A percentile compares a stretch with the other conserved stretches of the same genome.
These are phyloP conservation scores for Caenorhabditis sulstoni DNA, from an alignment of 2,888 invertebrate species.

Conservation along the genomic window DNA sequence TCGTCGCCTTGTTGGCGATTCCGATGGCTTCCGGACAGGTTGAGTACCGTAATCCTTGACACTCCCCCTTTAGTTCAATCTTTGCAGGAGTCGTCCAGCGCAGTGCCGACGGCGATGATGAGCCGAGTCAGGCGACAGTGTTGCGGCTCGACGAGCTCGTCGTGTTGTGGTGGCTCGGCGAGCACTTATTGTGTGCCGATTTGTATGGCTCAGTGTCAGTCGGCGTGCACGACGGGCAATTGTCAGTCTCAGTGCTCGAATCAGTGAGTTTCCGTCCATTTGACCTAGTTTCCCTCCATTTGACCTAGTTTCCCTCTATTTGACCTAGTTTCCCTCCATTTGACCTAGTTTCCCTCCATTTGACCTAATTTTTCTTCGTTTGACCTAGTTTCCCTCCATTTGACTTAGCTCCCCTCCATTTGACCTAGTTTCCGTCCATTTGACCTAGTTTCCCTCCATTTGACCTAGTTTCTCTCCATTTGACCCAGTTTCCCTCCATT, in stretches of 20 bases:
- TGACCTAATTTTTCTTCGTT: too few species aligned
- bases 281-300: too few species aligned
- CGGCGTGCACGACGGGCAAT: conserved; percentile 24
- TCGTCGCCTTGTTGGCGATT: conserved; percentile 26
- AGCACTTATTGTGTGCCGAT: conserved; percentile 43
- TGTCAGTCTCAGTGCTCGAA: conserved; percentile 35
- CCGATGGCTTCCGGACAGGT: conserved; percentile 38
- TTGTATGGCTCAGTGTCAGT: conserved; percentile 53
- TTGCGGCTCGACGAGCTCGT: conserved; percentile 30
- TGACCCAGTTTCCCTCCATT: too few species aligned
- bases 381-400: too few species aligned
- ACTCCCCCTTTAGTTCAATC: too few species aligned
- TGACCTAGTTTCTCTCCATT: too few species aligned
- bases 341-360: too few species aligned
- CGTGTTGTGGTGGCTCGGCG: conserved; percentile 24
- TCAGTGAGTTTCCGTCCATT: conserved; percentile 48
- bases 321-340: too few species aligned
- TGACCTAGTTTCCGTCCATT: too few species aligned
- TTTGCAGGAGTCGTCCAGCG: not conserved
- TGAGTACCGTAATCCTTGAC: not conserved
- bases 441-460: too few species aligned
- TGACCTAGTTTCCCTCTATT: too few species aligned
- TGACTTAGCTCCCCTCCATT: too few species aligned
- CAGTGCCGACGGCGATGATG: not conserved
- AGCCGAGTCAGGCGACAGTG: conserved; percentile 58